These are phyloP conservation scores for Metellina segmentata DNA, from an alignment of 2,888 invertebrate genomes.

Conservation along the genomic window DNA sequence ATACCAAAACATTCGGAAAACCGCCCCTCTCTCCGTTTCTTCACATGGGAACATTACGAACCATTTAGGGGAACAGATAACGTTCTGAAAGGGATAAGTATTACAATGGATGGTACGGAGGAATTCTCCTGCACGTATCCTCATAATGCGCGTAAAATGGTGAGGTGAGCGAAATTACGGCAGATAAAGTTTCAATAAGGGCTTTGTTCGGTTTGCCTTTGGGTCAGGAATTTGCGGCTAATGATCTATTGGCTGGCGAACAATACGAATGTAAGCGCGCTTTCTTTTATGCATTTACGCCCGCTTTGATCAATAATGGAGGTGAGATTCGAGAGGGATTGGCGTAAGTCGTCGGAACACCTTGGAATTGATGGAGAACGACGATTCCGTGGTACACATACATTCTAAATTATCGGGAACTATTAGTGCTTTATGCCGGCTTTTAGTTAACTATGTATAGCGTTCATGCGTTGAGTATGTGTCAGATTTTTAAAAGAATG, in stretches of 20 bases:
- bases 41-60: constrained; percentile 40
- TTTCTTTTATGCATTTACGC: constrained; percentile 56
- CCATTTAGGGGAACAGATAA: constrained; percentile 60
- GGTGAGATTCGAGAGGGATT: not conserved
- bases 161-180: constrained; percentile 70
- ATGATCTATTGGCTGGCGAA: constrained; percentile 73
- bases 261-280: constrained; percentile 54
- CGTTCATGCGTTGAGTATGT: too few species aligned
- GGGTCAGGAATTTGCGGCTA: constrained; percentile 74
- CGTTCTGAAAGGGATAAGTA: constrained; percentile 40
- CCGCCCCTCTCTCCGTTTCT: not conserved
- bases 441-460: too few species aligned
- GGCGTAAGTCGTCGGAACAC: not conserved
- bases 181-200: constrained; percentile 75
- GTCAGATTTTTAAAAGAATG: too few species aligned
- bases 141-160: constrained; percentile 20
- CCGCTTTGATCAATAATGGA: constrained; percentile 14
- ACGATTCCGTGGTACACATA: too few species aligned
- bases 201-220: constrained; percentile 67
- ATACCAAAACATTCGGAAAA: constrained; percentile 59
- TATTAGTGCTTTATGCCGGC: too few species aligned
- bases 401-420: too few species aligned
- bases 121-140: not conserved
- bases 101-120: constrained; percentile 37
- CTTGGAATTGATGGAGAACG: too few species aligned